A percentile compares a stretch with the other conserved stretches of the same genome.
Evolutionary conservation across 2,113 vertebrate species (phyloP).

Genomic region (Circaetus gallicus): DNA sequence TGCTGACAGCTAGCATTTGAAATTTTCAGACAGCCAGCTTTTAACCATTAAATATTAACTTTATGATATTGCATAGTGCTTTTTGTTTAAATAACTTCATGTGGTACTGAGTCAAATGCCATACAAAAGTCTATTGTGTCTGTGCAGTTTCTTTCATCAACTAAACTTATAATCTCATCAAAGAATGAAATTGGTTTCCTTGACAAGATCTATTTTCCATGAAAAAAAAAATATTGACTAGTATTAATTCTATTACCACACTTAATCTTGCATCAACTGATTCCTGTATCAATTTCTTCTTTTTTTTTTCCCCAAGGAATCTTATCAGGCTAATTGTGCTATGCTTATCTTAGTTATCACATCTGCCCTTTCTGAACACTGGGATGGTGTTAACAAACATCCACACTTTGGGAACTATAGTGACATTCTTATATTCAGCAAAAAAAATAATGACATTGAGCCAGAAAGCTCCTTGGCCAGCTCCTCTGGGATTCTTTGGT

Average conservation of each 20-base stretch:
- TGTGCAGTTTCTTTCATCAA: not conserved
- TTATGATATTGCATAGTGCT: not conserved
- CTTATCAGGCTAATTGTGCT: not conserved
- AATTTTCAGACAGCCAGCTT: not conserved
- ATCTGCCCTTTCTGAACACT: not conserved
- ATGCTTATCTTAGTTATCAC: not conserved
- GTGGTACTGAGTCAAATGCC: not conserved
- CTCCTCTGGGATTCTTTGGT: not conserved
- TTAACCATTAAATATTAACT: not conserved
- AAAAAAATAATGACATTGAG: not conserved
- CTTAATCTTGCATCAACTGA: not conserved
- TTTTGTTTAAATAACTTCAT: not conserved
- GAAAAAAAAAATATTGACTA: not conserved
- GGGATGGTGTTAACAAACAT: not conserved
- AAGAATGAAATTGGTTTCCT: constrained; percentile 29
- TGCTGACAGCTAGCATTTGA: not conserved
- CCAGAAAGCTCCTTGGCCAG: not conserved
- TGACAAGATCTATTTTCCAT: constrained; percentile 20
- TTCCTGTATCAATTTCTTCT: not conserved
- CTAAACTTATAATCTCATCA: constrained; percentile 24
- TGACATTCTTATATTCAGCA: not conserved
- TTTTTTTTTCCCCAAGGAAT: not conserved
- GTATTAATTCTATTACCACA: not conserved
- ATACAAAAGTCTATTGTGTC: not conserved
- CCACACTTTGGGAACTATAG: not conserved